Evolutionary conservation across 2,888 invertebrate genomes (phyloP).

Genomic region (Nymphalis urticae): DNA sequence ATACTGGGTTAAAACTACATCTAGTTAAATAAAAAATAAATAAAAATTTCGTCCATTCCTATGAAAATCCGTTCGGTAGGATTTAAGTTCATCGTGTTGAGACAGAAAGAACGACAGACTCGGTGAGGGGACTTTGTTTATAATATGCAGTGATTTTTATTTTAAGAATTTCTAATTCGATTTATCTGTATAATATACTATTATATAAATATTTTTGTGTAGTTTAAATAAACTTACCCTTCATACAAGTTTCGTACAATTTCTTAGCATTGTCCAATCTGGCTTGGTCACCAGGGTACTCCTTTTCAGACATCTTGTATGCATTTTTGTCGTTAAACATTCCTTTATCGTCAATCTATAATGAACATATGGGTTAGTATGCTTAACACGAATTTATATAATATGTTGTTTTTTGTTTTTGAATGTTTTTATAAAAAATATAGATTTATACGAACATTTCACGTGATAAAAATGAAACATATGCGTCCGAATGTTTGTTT

Average conservation of each 20-base stretch:
- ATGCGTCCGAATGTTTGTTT: no score
- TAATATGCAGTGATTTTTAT: no score
- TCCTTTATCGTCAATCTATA: slow-evolving; percentile 66
- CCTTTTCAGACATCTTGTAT: slow-evolving; percentile 52
- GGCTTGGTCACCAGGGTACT: slow-evolving; percentile 55
- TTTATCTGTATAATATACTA: no score
- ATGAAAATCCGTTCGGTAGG: no score
- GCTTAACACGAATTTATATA: neutral
- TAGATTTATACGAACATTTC: neutral
- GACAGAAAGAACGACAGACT: no score
- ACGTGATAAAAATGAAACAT: no score
- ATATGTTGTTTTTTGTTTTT: neutral
- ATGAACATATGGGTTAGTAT: slow-evolving; percentile 17
- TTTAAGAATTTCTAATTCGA: no score
- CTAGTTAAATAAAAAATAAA: no score
- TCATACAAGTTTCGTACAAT: slow-evolving; percentile 62
- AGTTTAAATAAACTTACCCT: slow-evolving; percentile 49
- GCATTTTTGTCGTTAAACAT: slow-evolving; percentile 59
- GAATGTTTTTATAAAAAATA: neutral
- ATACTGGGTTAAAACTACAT: no score
- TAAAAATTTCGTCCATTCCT: no score
- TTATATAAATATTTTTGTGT: neutral
- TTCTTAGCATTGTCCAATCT: slow-evolving; percentile 60
- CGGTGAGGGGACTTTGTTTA: no score
- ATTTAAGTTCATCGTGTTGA: no score